Evolutionary conservation across 2,888 invertebrate genomes (phyloP).

Genomic region (Agriopis leucophaearia): DNA sequence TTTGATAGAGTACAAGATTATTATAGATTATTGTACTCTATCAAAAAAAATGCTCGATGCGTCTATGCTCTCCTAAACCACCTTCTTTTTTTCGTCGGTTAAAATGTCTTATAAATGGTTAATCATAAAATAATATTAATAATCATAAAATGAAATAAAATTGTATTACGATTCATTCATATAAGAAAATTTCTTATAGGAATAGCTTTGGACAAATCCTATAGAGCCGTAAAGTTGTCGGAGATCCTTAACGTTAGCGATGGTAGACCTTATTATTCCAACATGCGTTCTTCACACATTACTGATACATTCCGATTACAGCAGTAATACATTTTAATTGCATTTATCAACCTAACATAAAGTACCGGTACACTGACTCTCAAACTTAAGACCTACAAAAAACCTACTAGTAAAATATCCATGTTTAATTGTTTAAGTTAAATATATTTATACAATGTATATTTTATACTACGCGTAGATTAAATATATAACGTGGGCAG

Average conservation of each 20-base stretch:
- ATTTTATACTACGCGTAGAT: too few species aligned
- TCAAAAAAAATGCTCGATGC: too few species aligned
- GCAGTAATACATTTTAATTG: conserved; percentile 44
- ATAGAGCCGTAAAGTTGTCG: background rate
- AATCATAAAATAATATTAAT: background rate
- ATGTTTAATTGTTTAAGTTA: background rate
- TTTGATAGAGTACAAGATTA: too few species aligned
- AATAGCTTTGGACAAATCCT: background rate
- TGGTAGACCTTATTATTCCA: conserved; percentile 21
- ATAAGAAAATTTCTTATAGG: too few species aligned
- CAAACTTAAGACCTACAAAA: conserved; percentile 4
- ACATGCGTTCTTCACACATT: conserved; percentile 29
- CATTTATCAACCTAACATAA: conserved; percentile 44
- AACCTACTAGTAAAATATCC: background rate
- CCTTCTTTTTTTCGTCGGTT: too few species aligned
- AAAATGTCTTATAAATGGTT: too few species aligned
- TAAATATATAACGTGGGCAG: too few species aligned
- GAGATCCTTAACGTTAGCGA: conserved; percentile 14
- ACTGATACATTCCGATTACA: conserved; percentile 42
- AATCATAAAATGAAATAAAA: background rate
- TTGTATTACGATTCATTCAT: too few species aligned
- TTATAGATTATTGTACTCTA: too few species aligned
- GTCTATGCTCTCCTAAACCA: too few species aligned
- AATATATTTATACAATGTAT: background rate
- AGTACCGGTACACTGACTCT: conserved; percentile 29